Percentiles rank a stretch among this genome's conserved stretches.
Conservation (phyloP, 2,888 invertebrate species). For the Eilema griseolum region DNA sequence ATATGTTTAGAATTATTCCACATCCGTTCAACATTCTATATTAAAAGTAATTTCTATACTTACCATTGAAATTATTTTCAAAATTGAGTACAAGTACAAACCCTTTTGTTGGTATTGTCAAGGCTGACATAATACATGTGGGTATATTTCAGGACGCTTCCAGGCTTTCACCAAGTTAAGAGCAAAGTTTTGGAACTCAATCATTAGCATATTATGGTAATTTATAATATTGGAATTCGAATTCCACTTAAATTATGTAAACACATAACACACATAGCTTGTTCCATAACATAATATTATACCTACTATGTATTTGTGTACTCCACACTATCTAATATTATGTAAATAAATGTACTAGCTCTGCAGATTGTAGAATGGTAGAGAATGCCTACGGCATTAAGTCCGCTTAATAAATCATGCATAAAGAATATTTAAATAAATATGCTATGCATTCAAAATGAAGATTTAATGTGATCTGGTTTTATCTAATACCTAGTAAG, state of each 20-base stretch:
- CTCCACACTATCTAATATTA: neutral
- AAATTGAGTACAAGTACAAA: neutral
- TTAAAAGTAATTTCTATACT: neutral
- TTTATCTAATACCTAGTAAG: too few species aligned
- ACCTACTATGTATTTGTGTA: neutral
- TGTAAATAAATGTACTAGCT: too few species aligned
- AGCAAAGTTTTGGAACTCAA: neutral
- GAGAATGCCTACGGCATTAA: too few species aligned
- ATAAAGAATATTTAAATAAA: too few species aligned
- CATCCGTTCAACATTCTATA: neutral
- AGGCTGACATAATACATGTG: neutral
- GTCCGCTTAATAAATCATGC: too few species aligned
- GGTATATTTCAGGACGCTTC: neutral
- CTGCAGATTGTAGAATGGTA: too few species aligned
- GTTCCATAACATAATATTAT: neutral
- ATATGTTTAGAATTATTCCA: neutral
- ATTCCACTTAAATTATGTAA: neutral
- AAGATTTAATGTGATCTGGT: too few species aligned
- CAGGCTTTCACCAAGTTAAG: neutral
- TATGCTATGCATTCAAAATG: too few species aligned
- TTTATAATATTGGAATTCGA: neutral
- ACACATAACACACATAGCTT: neutral
- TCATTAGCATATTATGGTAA: constrained; percentile 1
- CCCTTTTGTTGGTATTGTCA: neutral
- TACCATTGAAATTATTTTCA: neutral